Base-by-base conservation (phyloP, 2,797 vertebrate species). In the Agapornis canus region DNA sequence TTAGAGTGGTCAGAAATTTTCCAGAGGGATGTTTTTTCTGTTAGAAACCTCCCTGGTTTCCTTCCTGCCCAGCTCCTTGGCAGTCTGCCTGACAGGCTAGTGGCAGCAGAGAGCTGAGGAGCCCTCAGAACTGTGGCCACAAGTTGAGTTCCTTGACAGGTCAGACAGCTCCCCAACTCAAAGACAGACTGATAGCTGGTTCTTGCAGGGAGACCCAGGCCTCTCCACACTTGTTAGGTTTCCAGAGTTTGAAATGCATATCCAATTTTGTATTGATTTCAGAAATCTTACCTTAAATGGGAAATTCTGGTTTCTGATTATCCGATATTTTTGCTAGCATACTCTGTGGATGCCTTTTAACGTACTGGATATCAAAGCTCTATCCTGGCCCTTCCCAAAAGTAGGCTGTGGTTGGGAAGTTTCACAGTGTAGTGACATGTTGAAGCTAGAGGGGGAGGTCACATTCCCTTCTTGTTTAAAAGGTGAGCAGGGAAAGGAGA, bases 51-150 rank as follows among this genome's bases (percentile, higher is more conserved):
- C 91, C 52, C 75, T 88, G 77, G 27, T 92, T 95, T 96, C 96
- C 96, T 97, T 95, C 95, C 94, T 94, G 77, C 88, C 83, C 80
- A 60, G 52, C 70, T 91, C 68, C 64, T 89, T 95, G 91, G 95
- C 95, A 68, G 85, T 13, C 87, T 91, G 87, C 89, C 92, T 52
- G 66, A 22, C 76, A 42, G 77, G 70, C 94, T 75, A 82, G 94
- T 95, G 91, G 87, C 92, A 92, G 66, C 9, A 23, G 25, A 52
- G 92, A 49, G 94, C 83, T 47, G 54, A 75, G 72, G 72, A 96
- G 35, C 75, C 71, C 60, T 23, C 22, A 3, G 60, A 91, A 72
- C 82, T 59, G 48, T 42, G 57, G 43, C 86, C 61, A 73, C 70
- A 42, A 3, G n/a, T 32, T 49, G 83, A 71, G 78, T 60, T 94